These are phyloP conservation scores for Zaprionus kolodkinae DNA, from an alignment of 1,140 invertebrate genomes.

Conservation along the genomic window DNA sequence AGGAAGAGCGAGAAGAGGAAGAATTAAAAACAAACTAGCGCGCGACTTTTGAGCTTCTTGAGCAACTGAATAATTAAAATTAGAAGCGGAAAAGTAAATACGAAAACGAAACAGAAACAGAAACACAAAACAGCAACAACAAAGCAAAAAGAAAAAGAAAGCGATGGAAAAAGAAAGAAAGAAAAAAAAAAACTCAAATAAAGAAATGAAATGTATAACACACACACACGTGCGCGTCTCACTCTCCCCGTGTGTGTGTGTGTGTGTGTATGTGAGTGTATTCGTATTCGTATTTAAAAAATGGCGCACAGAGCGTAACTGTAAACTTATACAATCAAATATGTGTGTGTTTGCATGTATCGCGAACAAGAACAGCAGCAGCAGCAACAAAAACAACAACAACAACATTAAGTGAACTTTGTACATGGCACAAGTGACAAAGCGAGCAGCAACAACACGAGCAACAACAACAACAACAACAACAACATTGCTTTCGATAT, in stretches of 20 bases:
- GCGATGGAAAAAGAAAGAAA: constrained; percentile 27
- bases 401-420: constrained; percentile 70
- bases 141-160: constrained; percentile 28
- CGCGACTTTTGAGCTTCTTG: constrained; percentile 74
- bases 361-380: constrained; percentile 42
- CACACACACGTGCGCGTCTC: constrained; percentile 3
- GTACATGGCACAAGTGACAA: constrained; percentile 67
- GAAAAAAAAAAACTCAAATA: constrained; percentile 65
- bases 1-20: constrained; percentile 42
- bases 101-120: background rate
- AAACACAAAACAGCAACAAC: constrained; percentile 3
- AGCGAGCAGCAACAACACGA: constrained; percentile 4
- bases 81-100: constrained; percentile 82
- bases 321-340: constrained; percentile 78
- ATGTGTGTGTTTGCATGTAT: constrained; percentile 37
- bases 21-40: constrained; percentile 63
- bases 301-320: constrained; percentile 76
- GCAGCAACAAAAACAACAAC: constrained; percentile 35
- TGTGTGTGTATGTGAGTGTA: constrained; percentile 9
- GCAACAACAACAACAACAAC: background rate
- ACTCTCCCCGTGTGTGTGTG: background rate
- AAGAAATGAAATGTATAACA: constrained; percentile 60
- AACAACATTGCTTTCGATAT: constrained; percentile 21
- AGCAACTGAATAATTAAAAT: constrained; percentile 82
- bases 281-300: constrained; percentile 51